These are phyloP conservation scores for Morinoia aosen DNA, from an alignment of 2,888 invertebrate species.

Conservation along the genomic window DNA sequence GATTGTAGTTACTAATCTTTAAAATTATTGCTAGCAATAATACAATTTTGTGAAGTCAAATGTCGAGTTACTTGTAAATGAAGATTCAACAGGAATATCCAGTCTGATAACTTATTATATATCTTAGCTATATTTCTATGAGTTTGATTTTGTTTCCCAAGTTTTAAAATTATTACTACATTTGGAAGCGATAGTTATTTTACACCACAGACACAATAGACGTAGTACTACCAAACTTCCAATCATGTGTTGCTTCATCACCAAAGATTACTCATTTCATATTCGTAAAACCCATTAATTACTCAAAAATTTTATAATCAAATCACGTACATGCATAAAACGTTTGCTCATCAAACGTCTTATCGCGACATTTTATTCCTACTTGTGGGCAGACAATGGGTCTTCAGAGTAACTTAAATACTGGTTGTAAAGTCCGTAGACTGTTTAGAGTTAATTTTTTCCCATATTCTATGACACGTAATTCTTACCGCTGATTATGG, in stretches of 20 bases:
- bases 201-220: too few relatives aligned
- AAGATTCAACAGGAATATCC: neutral
- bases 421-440: neutral
- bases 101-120: neutral
- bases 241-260: too few relatives aligned
- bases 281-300: too few relatives aligned
- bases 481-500: too few relatives aligned
- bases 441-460: too few relatives aligned
- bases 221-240: too few relatives aligned
- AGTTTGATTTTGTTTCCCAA: neutral
- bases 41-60: neutral
- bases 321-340: too few relatives aligned
- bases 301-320: too few relatives aligned
- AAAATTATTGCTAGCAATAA: neutral
- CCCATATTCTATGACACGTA: too few relatives aligned
- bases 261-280: too few relatives aligned
- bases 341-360: neutral
- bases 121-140: neutral
- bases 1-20: neutral
- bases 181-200: too few relatives aligned
- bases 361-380: neutral
- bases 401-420: neutral
- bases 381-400: neutral
- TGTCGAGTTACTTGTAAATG: neutral
- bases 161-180: neutral